phyloP scores from a whole-genome alignment of 2,113 vertebrate species.

The Mastomys coucha region DNA sequence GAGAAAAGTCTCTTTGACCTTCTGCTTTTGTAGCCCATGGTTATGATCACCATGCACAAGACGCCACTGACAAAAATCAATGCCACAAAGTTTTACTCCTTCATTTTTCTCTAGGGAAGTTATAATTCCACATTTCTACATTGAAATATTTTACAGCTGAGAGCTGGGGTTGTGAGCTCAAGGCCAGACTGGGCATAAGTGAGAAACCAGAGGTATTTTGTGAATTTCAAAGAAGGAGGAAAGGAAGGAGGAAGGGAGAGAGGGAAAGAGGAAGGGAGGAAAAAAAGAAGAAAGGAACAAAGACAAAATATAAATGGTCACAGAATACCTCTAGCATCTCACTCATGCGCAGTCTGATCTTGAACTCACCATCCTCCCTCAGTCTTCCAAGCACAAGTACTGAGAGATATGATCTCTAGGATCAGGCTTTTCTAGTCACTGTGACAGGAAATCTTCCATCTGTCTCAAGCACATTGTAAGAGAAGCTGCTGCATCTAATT shows the following conservation, averaged over 20 bases:
- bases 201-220: not conserved
- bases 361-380: not conserved
- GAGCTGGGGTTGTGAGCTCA: not conserved
- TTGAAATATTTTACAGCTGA: not conserved
- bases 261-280: accelerated
- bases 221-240: no score
- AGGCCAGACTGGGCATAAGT: not conserved
- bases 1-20: not conserved
- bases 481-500: not conserved
- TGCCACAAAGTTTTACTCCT: not conserved
- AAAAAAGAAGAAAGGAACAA: not conserved
- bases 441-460: not conserved
- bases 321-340: not conserved
- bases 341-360: not conserved
- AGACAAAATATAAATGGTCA: not conserved
- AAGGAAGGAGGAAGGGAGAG: not conserved
- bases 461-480: not conserved
- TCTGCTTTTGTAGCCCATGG: not conserved
- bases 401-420: not conserved
- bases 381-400: not conserved
- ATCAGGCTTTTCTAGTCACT: not conserved
- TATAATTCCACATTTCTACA: not conserved
- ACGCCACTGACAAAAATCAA: not conserved
- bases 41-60: not conserved
- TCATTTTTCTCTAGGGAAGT: not conserved